phyloP scores from a whole-genome alignment of 64 coral and sea anemone genomes.

The Trachythela sp. region DNA sequence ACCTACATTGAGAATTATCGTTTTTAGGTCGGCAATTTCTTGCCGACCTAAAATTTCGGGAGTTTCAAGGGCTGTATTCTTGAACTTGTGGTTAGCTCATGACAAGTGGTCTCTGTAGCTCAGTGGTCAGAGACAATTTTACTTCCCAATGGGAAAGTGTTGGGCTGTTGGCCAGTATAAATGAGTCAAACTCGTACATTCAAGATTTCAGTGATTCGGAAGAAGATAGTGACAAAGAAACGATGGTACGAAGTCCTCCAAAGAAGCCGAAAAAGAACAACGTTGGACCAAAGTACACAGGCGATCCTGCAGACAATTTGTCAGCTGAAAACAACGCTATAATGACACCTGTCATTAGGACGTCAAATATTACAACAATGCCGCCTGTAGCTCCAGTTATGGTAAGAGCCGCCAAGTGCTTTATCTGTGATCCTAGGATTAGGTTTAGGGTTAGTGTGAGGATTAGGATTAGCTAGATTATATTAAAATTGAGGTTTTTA shows the following conservation, averaged over 20 bases:
- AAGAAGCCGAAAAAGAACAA: slow-evolving; percentile 11
- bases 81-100: background rate
- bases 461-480: no score
- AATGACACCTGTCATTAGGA: background rate
- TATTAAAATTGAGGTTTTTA: no score
- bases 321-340: background rate
- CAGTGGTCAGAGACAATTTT: no score
- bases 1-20: no score
- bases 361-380: background rate
- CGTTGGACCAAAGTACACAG: background rate
- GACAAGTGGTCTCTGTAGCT: no score
- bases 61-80: no score
- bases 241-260: slow-evolving; percentile 13
- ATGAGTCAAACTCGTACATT: background rate
- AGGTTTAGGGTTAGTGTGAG: no score
- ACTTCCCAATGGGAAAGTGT: no score
- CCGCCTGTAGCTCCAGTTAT: background rate
- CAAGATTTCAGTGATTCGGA: background rate
- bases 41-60: no score
- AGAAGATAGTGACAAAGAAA: background rate
- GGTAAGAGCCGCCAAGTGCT: background rate
- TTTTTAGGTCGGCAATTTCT: no score
- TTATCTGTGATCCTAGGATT: background rate
- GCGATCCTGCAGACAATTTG: background rate
- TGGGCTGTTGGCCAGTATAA: no score